Base-by-base conservation (phyloP, 2,888 invertebrate species). In the Labia minor region DNA sequence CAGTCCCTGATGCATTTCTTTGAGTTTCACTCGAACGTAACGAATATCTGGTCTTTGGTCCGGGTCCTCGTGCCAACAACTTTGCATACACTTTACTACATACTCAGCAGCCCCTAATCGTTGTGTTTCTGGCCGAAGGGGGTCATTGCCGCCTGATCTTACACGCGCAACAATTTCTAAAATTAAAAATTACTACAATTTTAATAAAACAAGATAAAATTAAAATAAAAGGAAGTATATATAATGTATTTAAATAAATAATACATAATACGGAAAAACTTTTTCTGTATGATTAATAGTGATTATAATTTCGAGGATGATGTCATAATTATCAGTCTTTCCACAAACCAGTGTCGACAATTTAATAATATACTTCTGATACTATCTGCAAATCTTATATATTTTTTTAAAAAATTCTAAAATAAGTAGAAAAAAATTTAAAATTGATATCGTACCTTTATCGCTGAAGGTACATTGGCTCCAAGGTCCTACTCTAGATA, bases 41-140 rank as follows among this genome's bases (percentile, higher is more conserved):
- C 88, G 79, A 71, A 92, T 84, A 72, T 92, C 93, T 0, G 93
- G 93, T 64, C 91, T 77, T 49, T 82, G 79, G 67, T 91, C 90
- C 0, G 91, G 84, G 65, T 88, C 84, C 77, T 92, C 91, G 71
- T 87, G 84, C 92, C 93, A 94, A 74, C 92, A 92, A 0, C 85
- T 82, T 71, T 83, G 84, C 71, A 93, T 82, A 62, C 89, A 89
- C 1, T 85, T 85, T 16, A 85, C 78, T 2, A 92, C 85, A 68
- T 90, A 90, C 0, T 88, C 86, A 0, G 90, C 85, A 18, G 88
- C 87, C 2, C 84, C 85, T 8, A 92, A 74, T 0, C 81, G 79
- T 0, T 80, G 80, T 1, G 88, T 76, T 0, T 87, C 83, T 0
- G 93, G 93, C 1, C 92, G 83, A 73, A 87, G 81, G 1, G 75